These are phyloP conservation scores for Rhagonycha lutea DNA, from an alignment of 2,888 invertebrate species.

Conservation along the genomic window DNA sequence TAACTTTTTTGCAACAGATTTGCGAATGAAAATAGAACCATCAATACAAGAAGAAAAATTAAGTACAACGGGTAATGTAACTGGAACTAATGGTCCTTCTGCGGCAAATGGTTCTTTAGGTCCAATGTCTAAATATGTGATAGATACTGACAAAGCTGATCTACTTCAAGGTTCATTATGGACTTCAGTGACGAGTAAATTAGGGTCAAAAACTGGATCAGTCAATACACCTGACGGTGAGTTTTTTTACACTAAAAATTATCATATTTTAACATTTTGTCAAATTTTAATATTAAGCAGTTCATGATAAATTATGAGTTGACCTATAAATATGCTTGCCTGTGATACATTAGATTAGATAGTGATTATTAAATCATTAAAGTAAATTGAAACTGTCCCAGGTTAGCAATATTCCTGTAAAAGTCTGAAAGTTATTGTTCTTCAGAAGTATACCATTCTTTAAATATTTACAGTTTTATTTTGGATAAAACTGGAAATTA, in stretches of 20 bases:
- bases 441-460: not conserved
- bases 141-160: conserved; percentile 48
- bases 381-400: not conserved
- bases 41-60: conserved; percentile 49
- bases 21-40: conserved; percentile 75
- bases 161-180: conserved; percentile 60
- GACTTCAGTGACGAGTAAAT: conserved; percentile 61
- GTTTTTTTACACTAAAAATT: conserved; percentile 35
- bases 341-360: not conserved
- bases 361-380: not conserved
- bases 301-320: not conserved
- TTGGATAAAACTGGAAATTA: too few species aligned
- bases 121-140: conserved; percentile 58
- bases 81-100: conserved; percentile 52
- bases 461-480: too few species aligned
- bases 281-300: not conserved
- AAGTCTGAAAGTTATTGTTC: not conserved
- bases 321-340: not conserved
- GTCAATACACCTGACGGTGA: conserved; percentile 85
- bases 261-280: not conserved
- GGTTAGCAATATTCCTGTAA: not conserved
- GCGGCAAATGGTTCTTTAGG: conserved; percentile 59
- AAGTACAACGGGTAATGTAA: conserved; percentile 49
- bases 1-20: conserved; percentile 54
- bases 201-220: conserved; percentile 69